Evolutionary conservation across 2,113 vertebrate species (phyloP).

Genomic region (Silurus glanis): DNA sequence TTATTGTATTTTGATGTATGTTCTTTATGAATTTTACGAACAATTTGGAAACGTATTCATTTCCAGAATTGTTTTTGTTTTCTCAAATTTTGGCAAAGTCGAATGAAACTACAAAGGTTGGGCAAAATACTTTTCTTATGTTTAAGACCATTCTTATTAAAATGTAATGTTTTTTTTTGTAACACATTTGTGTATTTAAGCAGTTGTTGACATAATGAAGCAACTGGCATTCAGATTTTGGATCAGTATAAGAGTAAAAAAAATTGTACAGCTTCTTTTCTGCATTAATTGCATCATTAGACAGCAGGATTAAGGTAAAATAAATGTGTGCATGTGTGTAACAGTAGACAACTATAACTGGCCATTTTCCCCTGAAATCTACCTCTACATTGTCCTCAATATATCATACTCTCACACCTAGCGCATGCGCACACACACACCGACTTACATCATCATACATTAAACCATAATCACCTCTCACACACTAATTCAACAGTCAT

Average conservation of each 20-base stretch:
- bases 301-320: not conserved
- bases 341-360: constrained; percentile 23
- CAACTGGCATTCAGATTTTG: not conserved
- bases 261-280: not conserved
- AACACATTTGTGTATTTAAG: not conserved
- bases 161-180: not conserved
- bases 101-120: not conserved
- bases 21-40: not conserved
- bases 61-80: not conserved
- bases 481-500: not conserved
- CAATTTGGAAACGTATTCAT: not conserved
- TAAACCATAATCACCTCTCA: not conserved
- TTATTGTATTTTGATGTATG: not conserved
- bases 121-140: not conserved
- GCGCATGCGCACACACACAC: constrained; percentile 2
- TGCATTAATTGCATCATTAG: not conserved
- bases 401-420: constrained; percentile 5
- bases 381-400: constrained; percentile 20
- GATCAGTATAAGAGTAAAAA: not conserved
- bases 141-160: not conserved
- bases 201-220: not conserved
- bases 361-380: constrained; percentile 7
- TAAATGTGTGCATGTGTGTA: constrained; percentile 8
- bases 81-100: not conserved
- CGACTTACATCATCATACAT: not conserved